Conservation (phyloP, 2,113 vertebrate species). For the Chionomys nivalis region DNA sequence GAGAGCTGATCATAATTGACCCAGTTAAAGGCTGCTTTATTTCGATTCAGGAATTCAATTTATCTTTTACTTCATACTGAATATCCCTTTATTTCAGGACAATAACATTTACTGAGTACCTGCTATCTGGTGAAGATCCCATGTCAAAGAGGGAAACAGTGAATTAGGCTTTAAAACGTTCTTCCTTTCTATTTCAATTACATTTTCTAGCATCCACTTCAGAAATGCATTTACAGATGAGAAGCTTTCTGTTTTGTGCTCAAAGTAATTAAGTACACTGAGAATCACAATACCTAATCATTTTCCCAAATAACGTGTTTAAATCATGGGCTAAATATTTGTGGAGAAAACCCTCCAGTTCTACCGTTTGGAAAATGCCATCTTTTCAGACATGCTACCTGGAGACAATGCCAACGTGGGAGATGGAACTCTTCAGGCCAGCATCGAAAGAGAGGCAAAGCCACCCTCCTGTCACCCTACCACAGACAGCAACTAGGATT, state of each 20-base stretch:
- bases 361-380: neutral
- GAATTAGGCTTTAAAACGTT: neutral
- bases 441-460: neutral
- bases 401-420: neutral
- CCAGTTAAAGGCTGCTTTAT: constrained; percentile 17
- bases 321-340: constrained; percentile 31
- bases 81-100: constrained; percentile 43
- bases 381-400: neutral
- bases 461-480: neutral
- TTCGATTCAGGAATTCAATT: constrained; percentile 22
- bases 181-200: neutral
- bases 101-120: constrained; percentile 34
- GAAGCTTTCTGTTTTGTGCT: neutral
- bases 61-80: constrained; percentile 19
- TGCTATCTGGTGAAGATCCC: neutral
- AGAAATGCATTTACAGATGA: neutral
- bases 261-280: constrained; percentile 14
- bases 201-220: neutral
- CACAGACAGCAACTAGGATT: neutral
- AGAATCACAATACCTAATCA: constrained; percentile 11
- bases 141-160: neutral
- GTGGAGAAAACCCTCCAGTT: neutral
- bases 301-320: constrained; percentile 14
- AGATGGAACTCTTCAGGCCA: neutral
- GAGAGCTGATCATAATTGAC: constrained; percentile 25